These are phyloP conservation scores for Spea hammondii DNA, from an alignment of 2,797 vertebrate species.

Conservation along the genomic window DNA sequence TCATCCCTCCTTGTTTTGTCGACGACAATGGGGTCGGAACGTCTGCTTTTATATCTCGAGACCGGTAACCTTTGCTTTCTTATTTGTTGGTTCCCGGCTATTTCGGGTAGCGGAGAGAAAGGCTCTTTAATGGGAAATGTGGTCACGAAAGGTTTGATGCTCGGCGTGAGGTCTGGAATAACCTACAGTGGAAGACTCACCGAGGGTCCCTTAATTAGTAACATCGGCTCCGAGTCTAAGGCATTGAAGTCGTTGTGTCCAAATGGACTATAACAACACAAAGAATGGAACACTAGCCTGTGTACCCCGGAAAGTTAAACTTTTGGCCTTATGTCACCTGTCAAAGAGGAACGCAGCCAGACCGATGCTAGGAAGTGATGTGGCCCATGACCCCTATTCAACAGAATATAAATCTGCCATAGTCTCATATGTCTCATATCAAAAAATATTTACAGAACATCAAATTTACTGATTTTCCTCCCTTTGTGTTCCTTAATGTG, in stretches of 20 bases:
- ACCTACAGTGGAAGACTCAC: not conserved
- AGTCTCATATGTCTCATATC: too few relatives aligned
- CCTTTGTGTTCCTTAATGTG: too few relatives aligned
- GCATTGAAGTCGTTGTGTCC: slow-evolving; percentile 2
- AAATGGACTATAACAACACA: slow-evolving; percentile 14
- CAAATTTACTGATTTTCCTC: too few relatives aligned
- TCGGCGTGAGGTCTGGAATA: slow-evolving; percentile 5
- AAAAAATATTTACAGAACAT: too few relatives aligned
- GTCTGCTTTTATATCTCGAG: slow-evolving; percentile 2
- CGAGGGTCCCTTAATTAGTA: slow-evolving; percentile 32
- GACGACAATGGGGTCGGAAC: slow-evolving; percentile 3
- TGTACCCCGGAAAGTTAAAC: slow-evolving; percentile 21
- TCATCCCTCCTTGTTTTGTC: not conserved
- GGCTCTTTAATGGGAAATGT: not conserved
- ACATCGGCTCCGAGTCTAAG: slow-evolving; percentile 8
- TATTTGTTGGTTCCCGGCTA: slow-evolving; percentile 6
- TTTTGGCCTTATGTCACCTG: slow-evolving; percentile 9
- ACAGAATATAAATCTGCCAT: not conserved
- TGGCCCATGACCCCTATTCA: slow-evolving; percentile 8
- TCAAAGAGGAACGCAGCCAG: slow-evolving; percentile 19
- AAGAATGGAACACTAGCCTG: slow-evolving; percentile 4
- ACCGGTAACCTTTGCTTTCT: slow-evolving; percentile 24
- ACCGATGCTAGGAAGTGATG: slow-evolving; percentile 6
- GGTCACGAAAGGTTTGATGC: slow-evolving; percentile 16
- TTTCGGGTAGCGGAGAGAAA: slow-evolving; percentile 25